A percentile compares a stretch with the other conserved stretches of the same genome.
Conservation (phyloP, 2,797 vertebrate species). For the Notolabrus celidotus region DNA sequence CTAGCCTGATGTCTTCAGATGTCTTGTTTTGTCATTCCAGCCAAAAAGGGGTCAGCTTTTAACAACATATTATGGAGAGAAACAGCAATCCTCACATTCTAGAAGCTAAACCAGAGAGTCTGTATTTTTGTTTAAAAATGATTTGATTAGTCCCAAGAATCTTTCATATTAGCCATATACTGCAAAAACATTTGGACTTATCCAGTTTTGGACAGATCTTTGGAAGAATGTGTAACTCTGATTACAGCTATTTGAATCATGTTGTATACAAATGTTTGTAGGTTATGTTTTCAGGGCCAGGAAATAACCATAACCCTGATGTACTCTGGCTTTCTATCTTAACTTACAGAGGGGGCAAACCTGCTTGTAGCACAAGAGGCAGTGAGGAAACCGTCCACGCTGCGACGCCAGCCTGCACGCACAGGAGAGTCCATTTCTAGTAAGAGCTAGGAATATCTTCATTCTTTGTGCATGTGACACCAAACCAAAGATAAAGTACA, state of each 20-base stretch:
- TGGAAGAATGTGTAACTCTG: neutral
- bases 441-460: slow-evolving; percentile 59
- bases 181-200: too few relatives aligned
- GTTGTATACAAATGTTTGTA: neutral
- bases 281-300: neutral
- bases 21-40: neutral
- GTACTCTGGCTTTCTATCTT: slow-evolving; percentile 11
- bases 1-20: neutral
- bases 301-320: neutral
- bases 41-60: neutral
- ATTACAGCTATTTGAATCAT: neutral
- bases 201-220: neutral
- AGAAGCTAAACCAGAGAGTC: slow-evolving; percentile 2
- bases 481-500: neutral
- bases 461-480: neutral
- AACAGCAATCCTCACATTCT: neutral
- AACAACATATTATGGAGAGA: neutral
- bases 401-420: slow-evolving; percentile 79
- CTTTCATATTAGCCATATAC: too few relatives aligned
- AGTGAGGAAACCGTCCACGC: slow-evolving; percentile 68
- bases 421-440: slow-evolving; percentile 74
- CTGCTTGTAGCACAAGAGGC: slow-evolving; percentile 82
- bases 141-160: neutral
- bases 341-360: slow-evolving; percentile 82
- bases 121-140: neutral